Conservation (phyloP, 2,797 vertebrate species). For the Champsocephalus esox region DNA sequence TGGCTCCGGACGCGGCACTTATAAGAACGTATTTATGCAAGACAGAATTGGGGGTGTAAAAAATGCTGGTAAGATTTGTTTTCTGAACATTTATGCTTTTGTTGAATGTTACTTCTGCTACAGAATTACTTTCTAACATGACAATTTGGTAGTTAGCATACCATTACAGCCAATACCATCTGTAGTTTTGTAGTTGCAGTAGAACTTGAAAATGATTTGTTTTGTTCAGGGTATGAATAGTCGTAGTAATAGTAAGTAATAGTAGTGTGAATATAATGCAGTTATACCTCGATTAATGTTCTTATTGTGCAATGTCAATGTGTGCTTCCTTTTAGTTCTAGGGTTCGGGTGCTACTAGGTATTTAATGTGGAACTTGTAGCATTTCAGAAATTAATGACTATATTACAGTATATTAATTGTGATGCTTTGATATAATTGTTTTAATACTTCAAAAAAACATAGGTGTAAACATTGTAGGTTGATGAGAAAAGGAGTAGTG, state of each 20-base stretch:
- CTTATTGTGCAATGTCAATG: background rate
- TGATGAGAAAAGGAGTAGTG: no score
- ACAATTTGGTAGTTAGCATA: conserved; percentile 3
- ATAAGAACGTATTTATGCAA: conserved; percentile 3
- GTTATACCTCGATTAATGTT: background rate
- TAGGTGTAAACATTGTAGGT: background rate
- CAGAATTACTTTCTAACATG: conserved; percentile 1
- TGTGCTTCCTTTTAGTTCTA: background rate
- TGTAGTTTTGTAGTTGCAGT: background rate
- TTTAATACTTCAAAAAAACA: background rate
- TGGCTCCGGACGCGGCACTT: conserved; percentile 6
- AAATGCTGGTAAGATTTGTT: conserved; percentile 13
- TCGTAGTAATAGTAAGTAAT: no score
- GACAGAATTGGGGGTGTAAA: conserved; percentile 8
- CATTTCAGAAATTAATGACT: conserved; percentile 5
- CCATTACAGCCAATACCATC: background rate
- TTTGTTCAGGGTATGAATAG: background rate
- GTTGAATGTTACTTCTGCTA: conserved; percentile 9
- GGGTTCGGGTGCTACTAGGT: background rate
- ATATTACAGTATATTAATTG: background rate
- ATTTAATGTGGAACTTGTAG: conserved; percentile 1
- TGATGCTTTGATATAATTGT: background rate
- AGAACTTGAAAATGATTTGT: background rate
- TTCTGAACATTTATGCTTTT: conserved; percentile 22
- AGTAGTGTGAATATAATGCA: background rate